Base-by-base conservation (phyloP, 2,888 invertebrate genomes). In the Cantharis nigra region DNA sequence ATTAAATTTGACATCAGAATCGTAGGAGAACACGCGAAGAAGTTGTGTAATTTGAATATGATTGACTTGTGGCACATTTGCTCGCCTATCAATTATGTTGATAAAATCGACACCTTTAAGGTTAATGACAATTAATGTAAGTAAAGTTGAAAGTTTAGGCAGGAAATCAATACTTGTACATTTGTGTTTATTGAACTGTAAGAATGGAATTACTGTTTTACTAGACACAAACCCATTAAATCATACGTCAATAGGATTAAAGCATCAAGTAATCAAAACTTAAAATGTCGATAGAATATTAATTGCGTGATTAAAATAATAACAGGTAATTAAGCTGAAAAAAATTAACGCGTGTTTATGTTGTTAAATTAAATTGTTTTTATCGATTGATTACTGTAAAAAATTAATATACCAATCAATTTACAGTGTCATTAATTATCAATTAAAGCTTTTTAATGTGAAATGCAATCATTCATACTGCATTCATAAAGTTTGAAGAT, bases 1-100 rank as follows among this genome's bases (percentile, higher is more conserved):
- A 77, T 77, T 74, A 74, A 77, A 74, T 73, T 73, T 77, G 71
- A 77, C 74, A 74, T 67, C 63, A 16, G 67, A 63, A 64, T 71
- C 33, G 70, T 74, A 77, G 74, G 71, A 63, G 65, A 71, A 65
- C 74, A 77, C 74, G 74, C 74, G 71, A 77, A 26, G 28, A 65
- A 26, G 62, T 77, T 65, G 70, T 49, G 49, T 77, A 74, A 74
- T 69, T 77, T 74, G 70, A 77, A 63, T 74, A 65, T 76, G 70
- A 76, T 73, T 76, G 70, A 73, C 33, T 76, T 18, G 49, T 63
- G 69, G 69, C 26, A 70, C 69, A 74, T 63, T 74, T 69, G 69
- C 30, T 26, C 28, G 26, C 28, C 33, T 26, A 74, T 70, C 69
- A 69, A 73, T 69, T 63, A 72, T 63, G 63, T 28, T 16, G 69